Conservation (phyloP, 2,113 vertebrate genomes). For the Paedocypris sp. region DNA sequence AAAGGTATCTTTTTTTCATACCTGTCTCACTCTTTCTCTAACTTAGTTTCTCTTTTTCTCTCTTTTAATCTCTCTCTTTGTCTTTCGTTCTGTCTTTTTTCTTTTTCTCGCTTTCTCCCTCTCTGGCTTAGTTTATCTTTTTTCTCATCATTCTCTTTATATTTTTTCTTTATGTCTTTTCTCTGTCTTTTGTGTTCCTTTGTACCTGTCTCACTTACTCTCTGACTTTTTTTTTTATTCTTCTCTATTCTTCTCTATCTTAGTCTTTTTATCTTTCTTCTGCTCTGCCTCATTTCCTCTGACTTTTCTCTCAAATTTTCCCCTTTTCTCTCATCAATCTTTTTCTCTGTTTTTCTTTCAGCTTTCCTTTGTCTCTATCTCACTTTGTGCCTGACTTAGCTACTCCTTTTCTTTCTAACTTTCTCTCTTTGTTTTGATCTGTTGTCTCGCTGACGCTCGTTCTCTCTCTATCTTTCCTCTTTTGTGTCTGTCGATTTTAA, state of each 20-base stretch:
- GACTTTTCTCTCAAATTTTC: background rate
- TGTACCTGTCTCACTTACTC: too few relatives aligned
- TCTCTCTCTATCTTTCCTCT: background rate
- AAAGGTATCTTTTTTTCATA: background rate
- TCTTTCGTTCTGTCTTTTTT: background rate
- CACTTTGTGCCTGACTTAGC: background rate
- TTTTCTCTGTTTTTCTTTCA: background rate
- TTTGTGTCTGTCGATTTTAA: too few relatives aligned
- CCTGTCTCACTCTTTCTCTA: background rate
- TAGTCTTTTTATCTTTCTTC: background rate
- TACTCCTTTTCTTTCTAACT: too few relatives aligned
- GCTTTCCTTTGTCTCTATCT: background rate
- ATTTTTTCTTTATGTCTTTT: too few relatives aligned
- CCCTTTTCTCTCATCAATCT: background rate
- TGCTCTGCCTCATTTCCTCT: too few relatives aligned
- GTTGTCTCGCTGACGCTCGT: background rate
- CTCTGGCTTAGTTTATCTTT: background rate
- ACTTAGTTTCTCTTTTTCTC: background rate
- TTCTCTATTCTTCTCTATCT: background rate
- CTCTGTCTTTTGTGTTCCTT: too few relatives aligned
- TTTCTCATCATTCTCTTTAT: background rate
- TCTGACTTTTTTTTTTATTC: background rate
- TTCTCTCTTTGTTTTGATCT: too few relatives aligned
- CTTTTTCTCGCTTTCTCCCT: background rate
- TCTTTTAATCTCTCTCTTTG: background rate